Base-by-base conservation (phyloP, 2,113 vertebrate genomes). In the Brevimyrus niger region DNA sequence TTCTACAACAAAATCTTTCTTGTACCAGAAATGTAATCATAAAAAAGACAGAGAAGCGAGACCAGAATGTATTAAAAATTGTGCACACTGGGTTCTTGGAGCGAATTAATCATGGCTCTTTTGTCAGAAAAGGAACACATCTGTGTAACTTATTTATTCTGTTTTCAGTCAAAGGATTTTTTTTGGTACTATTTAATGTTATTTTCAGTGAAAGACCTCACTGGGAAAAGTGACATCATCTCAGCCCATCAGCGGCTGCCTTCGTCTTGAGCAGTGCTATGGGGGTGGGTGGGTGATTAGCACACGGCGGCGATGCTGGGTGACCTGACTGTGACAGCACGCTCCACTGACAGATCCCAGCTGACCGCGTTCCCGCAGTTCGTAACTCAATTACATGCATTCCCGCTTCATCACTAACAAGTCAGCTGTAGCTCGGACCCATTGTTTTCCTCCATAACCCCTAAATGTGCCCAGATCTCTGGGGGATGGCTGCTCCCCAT, bases 71-170 rank as follows among this genome's bases (percentile, higher is more conserved):
- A 84, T 84, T 44, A 84, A 84, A 84, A 84, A 84, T 11, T 44
- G 38, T 46, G 38, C 23, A 84, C 82, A 21, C 15, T 3, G 76
- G 44, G 44, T 47, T 84, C 38, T 44, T 84, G 82, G 82, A 84
- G 82, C 17, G 85, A 53, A 53, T 87, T 53, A 87, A 51, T 87
- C 50, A 55, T 87, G 11, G 13, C 15, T 87, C 27, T 27, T 87
- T 87, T 87, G 85, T 87, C 50, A 35, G 27, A 87, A 87, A 51
- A 51, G 85, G 27, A 35, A 87, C 48, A 87, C 48, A 51, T 86
- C 85, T 86, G 85, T 50, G 85, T 46, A 35, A 46, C 85, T 86
- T 51, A 50, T 53, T 86, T 53, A 48, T 50, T 86, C 46, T 47
- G 23, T 86, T 46, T 51, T 86, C 10, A 51, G 85, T 51, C 38